Base-by-base conservation (phyloP, 2,888 invertebrate genomes). In the Plutella xylostella region DNA sequence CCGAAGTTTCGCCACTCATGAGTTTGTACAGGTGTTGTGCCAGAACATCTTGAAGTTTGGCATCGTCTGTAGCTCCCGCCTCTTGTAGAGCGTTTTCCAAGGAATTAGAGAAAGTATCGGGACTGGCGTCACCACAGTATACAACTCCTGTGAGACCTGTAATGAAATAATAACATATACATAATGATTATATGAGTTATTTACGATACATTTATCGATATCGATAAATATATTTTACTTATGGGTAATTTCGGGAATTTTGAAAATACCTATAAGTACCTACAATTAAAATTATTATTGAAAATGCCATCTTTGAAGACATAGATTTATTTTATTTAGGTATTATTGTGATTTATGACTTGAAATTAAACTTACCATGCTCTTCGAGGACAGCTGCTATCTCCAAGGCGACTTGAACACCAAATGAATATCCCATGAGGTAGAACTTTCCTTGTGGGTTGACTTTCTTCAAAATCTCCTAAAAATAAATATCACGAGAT, bases 81-180 rank as follows among this genome's bases (percentile, higher is more conserved):
- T 28, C 18, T 15, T 15, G 9, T 5, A 68, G 47, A 45, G 62
- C 53, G 2, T 60, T 52, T 14, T 63, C 52, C 2, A 72, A 43
- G 42, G 65, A 67, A 18, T 44, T 48, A 35, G 50, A 55, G 45
- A 69, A 48, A 40, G 57, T 58, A 49, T 67, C 69, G n/a, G 72
- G 70, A 49, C 72, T 70, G 48, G 68, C 65, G 42, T 70, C 69
- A 48, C 70, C 54, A 47, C 71, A 71, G 43, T 55, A 65, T 0
- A 72, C 59, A 11, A 58, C 50, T 33, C 72, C 72, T 31, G 53
- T 45, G 21, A 57, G 54, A 48, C 72, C 71, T 72, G 60, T 9
- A 60, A 63, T 12, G 52, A 45, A 42, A 9, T 5, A 20, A 20
- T 7, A 12, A 19, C 3, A n/a, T 19, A 4, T 35, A n/a, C n/a